A percentile compares a stretch with the other conserved stretches of the same genome.
Evolutionary conservation across 2,113 vertebrate species (phyloP).

Genomic region (Lepus timidus): DNA sequence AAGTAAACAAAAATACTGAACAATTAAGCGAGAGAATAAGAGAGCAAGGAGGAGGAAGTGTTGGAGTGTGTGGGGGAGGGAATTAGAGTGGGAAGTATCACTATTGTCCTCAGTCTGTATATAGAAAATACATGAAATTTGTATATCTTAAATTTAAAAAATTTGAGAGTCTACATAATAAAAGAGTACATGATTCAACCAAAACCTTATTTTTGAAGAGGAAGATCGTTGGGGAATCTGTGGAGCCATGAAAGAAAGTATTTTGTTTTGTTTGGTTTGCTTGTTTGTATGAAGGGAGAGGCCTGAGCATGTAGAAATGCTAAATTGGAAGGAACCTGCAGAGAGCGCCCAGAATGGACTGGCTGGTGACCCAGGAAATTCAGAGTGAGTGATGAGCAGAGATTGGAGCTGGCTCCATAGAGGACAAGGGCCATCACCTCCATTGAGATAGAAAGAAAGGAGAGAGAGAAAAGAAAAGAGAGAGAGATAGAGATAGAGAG

Average conservation of each 20-base stretch:
- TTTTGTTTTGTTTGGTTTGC: neutral
- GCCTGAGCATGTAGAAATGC: neutral
- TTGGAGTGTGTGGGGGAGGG: too few relatives aligned
- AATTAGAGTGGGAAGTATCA: too few relatives aligned
- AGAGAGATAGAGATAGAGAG: neutral
- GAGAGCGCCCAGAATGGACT: neutral
- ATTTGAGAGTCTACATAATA: too few relatives aligned
- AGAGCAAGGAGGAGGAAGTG: too few relatives aligned
- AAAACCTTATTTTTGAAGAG: neutral
- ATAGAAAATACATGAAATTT: too few relatives aligned
- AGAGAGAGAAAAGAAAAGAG: neutral
- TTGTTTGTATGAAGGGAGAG: constrained; percentile 1
- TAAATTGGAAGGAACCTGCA: neutral
- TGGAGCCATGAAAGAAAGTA: neutral
- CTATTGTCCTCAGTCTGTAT: too few relatives aligned
- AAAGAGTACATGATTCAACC: neutral
- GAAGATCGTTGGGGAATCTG: neutral
- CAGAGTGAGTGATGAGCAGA: neutral
- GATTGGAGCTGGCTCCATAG: neutral
- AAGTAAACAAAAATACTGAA: too few relatives aligned
- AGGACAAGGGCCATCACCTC: neutral
- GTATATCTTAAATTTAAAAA: too few relatives aligned
- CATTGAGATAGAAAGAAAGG: neutral
- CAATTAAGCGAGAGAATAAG: too few relatives aligned
- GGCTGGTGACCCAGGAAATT: neutral